Evolutionary conservation across 2,113 vertebrate genomes (phyloP).

Genomic region (human (Homo sapiens)): DNA sequence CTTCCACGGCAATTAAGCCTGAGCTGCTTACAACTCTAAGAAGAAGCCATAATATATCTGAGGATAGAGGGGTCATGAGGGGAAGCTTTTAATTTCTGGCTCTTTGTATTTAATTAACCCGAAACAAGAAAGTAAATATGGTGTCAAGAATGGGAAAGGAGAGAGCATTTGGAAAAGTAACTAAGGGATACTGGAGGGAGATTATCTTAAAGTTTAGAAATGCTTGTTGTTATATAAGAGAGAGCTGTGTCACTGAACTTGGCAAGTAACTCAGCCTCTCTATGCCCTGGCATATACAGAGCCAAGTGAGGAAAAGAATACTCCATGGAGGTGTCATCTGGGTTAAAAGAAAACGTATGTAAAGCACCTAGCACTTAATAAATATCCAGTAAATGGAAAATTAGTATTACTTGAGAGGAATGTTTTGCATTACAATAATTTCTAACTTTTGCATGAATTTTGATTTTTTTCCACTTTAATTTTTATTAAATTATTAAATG

Average conservation of each 20-base stretch:
- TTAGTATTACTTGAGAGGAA: background rate
- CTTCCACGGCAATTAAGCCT: background rate
- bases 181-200: background rate
- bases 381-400: background rate
- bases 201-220: background rate
- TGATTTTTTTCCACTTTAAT: background rate
- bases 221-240: background rate
- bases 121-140: background rate
- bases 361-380: background rate
- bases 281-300: background rate
- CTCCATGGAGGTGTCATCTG: background rate
- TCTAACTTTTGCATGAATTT: background rate
- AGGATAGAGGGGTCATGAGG: background rate
- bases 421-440: background rate
- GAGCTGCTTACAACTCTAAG: background rate
- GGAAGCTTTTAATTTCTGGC: background rate
- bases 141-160: background rate
- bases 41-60: background rate
- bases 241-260: background rate
- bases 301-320: background rate
- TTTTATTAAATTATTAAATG: background rate
- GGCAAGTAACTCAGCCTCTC: background rate
- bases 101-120: slow-evolving; percentile 41
- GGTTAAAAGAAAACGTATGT: background rate
- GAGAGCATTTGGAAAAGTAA: background rate